phyloP scores from a whole-genome alignment of 2,113 vertebrate genomes.

The Ornithorhynchus anatinus region DNA sequence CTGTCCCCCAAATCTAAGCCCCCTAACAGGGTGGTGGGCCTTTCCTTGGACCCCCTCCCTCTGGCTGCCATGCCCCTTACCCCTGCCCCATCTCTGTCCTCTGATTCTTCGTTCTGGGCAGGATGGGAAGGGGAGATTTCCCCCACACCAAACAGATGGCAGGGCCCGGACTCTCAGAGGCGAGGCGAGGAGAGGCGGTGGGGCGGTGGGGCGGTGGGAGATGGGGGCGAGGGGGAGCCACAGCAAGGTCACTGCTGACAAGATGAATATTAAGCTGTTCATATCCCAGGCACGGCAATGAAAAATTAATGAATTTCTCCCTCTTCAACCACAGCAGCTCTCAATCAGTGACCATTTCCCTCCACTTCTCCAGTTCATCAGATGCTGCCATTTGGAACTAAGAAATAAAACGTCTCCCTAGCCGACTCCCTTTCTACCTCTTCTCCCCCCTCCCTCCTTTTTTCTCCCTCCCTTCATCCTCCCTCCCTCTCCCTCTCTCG shows the following conservation, averaged over 20 bases:
- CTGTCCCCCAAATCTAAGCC: too few relatives aligned
- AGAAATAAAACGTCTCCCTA: background rate
- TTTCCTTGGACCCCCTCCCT: too few relatives aligned
- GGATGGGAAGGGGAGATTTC: background rate
- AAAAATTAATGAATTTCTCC: conserved; percentile 18
- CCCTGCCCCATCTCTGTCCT: background rate
- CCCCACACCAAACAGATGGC: conserved; percentile 38
- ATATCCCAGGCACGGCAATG: background rate
- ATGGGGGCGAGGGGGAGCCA: background rate
- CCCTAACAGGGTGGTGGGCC: too few relatives aligned
- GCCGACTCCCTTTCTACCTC: too few relatives aligned
- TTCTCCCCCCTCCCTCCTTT: background rate
- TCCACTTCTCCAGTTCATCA: accelerated
- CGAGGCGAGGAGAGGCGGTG: too few relatives aligned
- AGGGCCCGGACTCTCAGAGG: background rate
- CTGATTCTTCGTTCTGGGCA: background rate
- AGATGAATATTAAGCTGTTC: background rate
- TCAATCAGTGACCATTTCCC: background rate
- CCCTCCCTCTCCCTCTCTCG: background rate
- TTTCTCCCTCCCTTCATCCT: background rate
- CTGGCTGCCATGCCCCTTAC: background rate
- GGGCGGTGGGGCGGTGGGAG: too few relatives aligned
- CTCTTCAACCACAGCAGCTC: background rate
- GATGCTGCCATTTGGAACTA: background rate
- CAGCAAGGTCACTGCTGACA: conserved; percentile 34